A percentile compares a stretch with the other conserved stretches of the same genome.
Conservation (phyloP, 2,797 vertebrate species). For the Pagetopsis macropterus region DNA sequence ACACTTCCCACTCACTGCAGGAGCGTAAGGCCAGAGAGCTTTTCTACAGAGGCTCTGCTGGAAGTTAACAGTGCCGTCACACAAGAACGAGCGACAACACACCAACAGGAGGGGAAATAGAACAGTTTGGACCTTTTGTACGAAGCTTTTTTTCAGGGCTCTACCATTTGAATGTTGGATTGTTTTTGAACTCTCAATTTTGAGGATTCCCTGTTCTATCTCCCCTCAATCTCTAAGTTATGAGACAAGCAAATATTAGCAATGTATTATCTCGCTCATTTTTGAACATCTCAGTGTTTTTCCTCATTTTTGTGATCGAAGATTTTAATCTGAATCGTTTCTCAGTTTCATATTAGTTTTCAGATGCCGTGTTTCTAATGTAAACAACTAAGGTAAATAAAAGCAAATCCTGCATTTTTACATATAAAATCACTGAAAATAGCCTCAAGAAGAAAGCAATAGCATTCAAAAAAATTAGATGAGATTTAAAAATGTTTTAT, state of each 20-base stretch:
- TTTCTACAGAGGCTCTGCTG: slow-evolving; percentile 23
- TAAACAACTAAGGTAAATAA: slow-evolving; percentile 4
- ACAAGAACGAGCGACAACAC: slow-evolving; percentile 12
- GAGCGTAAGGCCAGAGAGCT: slow-evolving; percentile 39
- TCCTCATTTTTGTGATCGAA: background rate
- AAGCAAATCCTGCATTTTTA: background rate
- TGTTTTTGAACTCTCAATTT: slow-evolving; percentile 5
- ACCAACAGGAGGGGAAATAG: background rate
- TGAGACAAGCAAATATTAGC: background rate
- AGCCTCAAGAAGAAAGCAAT: background rate
- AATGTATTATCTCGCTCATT: background rate
- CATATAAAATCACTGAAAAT: background rate
- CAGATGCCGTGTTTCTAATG: background rate
- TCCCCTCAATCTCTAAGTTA: background rate
- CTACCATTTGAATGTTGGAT: background rate
- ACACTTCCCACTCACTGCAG: slow-evolving; percentile 46
- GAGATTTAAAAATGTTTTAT: too few relatives aligned
- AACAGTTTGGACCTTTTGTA: background rate
- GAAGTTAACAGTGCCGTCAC: slow-evolving; percentile 36
- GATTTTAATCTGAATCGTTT: background rate
- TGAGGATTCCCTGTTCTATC: background rate
- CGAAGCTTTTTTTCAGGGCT: background rate
- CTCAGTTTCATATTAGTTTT: background rate
- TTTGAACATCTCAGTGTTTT: background rate
- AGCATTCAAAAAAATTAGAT: background rate